Evolutionary conservation across 2,797 vertebrate species (phyloP).

Genomic region (Hybognathus amarus): DNA sequence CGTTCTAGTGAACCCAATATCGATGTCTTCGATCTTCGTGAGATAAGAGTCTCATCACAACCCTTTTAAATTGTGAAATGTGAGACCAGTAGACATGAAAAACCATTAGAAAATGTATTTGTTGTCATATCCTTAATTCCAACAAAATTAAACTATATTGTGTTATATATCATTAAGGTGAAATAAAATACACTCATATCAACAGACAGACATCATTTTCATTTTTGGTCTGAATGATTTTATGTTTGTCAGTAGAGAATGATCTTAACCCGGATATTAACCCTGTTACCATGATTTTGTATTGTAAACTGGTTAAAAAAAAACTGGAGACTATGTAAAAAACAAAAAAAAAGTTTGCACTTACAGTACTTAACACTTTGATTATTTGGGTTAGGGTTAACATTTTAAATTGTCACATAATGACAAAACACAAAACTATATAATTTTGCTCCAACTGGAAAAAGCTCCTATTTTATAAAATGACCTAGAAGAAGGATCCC

Average conservation of each 20-base stretch:
- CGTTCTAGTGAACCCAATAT: no score
- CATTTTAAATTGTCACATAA: neutral
- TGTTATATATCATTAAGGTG: no score
- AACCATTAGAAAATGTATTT: neutral
- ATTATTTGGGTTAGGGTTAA: neutral
- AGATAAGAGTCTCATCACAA: no score
- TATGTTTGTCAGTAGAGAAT: neutral
- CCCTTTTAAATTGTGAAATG: no score
- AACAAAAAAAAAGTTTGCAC: no score
- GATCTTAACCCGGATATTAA: neutral
- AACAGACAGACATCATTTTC: neutral
- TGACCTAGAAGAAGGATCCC: neutral
- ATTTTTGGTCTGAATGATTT: neutral
- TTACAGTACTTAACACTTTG: no score
- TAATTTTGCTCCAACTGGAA: neutral
- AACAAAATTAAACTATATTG: no score
- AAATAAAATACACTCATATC: neutral
- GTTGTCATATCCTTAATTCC: no score
- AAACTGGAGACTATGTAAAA: no score
- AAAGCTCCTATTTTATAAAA: neutral
- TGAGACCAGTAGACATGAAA: neutral
- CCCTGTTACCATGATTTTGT: neutral
- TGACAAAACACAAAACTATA: neutral
- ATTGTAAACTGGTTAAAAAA: neutral
- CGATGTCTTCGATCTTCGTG: no score